These are phyloP conservation scores for Ctenomys sociabilis DNA, from an alignment of 2,113 vertebrate genomes.

Conservation along the genomic window DNA sequence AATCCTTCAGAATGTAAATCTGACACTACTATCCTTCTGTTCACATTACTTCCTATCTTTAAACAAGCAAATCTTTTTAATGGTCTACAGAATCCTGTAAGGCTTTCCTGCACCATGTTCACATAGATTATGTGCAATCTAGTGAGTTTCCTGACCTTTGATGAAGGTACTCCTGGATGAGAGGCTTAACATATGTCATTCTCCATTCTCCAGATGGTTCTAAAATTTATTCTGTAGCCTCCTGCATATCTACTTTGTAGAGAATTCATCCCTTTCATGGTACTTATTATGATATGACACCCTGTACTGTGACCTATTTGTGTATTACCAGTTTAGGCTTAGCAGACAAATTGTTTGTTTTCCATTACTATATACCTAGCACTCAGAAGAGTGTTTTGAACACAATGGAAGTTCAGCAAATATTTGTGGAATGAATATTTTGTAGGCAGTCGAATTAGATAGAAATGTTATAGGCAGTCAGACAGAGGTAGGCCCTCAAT, in stretches of 20 bases:
- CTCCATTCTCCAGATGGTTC: background rate
- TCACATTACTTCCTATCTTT: slow-evolving; percentile 7
- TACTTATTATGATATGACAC: background rate
- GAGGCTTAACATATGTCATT: background rate
- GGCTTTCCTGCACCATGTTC: background rate
- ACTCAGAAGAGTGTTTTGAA: background rate
- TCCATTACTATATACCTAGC: background rate
- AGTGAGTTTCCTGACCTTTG: background rate
- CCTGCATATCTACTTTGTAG: background rate
- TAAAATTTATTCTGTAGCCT: background rate
- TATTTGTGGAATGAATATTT: background rate
- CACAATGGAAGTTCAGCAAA: background rate
- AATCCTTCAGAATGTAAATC: background rate
- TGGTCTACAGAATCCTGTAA: background rate
- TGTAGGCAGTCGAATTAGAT: too few relatives aligned
- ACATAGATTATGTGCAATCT: background rate
- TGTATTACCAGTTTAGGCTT: background rate
- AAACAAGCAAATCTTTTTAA: background rate
- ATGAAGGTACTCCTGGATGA: background rate
- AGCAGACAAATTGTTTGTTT: background rate
- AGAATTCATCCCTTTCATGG: background rate
- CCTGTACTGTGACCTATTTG: background rate
- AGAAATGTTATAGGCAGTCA: too few relatives aligned
- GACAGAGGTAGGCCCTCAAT: too few relatives aligned
- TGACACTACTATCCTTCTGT: background rate